phyloP scores from a whole-genome alignment of 2,888 invertebrate genomes.

The Amblyteles armatorius region DNA sequence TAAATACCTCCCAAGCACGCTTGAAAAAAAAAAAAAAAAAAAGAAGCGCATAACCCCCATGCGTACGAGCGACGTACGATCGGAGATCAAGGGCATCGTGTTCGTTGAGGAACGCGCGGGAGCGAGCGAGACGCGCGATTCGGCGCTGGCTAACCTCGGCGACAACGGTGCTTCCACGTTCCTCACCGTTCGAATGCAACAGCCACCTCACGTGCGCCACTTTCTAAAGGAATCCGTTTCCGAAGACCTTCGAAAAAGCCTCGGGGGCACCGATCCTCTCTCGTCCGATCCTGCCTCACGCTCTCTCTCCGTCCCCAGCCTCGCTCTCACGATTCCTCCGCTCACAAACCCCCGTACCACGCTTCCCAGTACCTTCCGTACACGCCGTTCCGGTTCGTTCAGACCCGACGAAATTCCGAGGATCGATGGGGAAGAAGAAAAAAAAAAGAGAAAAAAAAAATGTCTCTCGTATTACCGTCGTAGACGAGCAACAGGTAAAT shows the following conservation, averaged over 20 bases:
- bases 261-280: constrained; percentile 68
- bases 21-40: constrained; percentile 29
- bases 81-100: constrained; percentile 70
- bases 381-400: neutral
- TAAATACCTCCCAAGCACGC: neutral
- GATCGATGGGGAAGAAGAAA: neutral
- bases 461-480: neutral
- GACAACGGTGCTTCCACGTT: constrained; percentile 60
- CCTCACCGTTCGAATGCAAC: constrained; percentile 63
- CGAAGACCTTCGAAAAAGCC: constrained; percentile 73
- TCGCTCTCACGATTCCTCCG: constrained; percentile 18
- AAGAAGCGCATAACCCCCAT: constrained; percentile 26
- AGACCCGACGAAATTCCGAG: constrained; percentile 1
- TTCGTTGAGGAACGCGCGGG: constrained; percentile 56
- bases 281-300: constrained; percentile 14
- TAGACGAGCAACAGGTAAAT: constrained; percentile 17
- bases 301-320: constrained; percentile 22
- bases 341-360: neutral
- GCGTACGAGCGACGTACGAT: constrained; percentile 34
- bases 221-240: constrained; percentile 74
- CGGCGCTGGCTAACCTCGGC: constrained; percentile 66
- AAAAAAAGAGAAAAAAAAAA: neutral
- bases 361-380: neutral
- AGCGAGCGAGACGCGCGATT: constrained; percentile 41
- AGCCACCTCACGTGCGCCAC: constrained; percentile 65